Percentiles rank a stretch among this genome's conserved stretches.
Evolutionary conservation across 2,888 invertebrate genomes (phyloP).

Genomic region (Thereva unica): DNA sequence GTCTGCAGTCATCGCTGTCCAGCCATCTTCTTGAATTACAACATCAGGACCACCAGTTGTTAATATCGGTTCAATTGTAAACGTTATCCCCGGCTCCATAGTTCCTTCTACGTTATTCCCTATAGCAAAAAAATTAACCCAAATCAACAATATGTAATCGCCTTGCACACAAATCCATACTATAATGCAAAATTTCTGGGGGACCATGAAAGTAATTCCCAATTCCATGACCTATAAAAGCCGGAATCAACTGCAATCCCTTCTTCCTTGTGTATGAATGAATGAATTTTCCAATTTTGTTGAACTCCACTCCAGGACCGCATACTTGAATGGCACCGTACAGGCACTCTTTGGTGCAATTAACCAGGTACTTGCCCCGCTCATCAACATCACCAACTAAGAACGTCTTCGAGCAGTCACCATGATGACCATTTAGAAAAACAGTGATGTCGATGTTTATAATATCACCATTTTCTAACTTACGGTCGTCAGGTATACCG

Average conservation of each 20-base stretch:
- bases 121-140: slow-evolving; percentile 48
- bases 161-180: slow-evolving; percentile 60
- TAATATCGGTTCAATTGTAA: slow-evolving; percentile 91
- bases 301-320: slow-evolving; percentile 64
- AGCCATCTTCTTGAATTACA: slow-evolving; percentile 79
- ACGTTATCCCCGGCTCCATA: slow-evolving; percentile 90
- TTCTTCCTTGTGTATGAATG: slow-evolving; percentile 66
- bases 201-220: slow-evolving; percentile 90
- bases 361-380: slow-evolving; percentile 69
- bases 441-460: slow-evolving; percentile 91
- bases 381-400: slow-evolving; percentile 82
- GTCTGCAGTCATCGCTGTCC: slow-evolving; percentile 89
- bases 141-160: neutral
- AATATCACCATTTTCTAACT: slow-evolving; percentile 83
- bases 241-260: slow-evolving; percentile 72
- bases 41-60: slow-evolving; percentile 73
- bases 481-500: slow-evolving; percentile 87
- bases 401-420: slow-evolving; percentile 89
- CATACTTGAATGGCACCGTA: slow-evolving; percentile 66
- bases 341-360: slow-evolving; percentile 72
- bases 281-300: slow-evolving; percentile 68
- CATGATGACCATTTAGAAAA: slow-evolving; percentile 83
- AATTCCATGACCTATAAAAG: slow-evolving; percentile 91
- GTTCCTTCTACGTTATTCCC: slow-evolving; percentile 68
- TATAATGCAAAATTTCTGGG: slow-evolving; percentile 84